These are phyloP conservation scores for Ariopsis seemanni DNA, from an alignment of 2,113 vertebrate species.

Conservation along the genomic window DNA sequence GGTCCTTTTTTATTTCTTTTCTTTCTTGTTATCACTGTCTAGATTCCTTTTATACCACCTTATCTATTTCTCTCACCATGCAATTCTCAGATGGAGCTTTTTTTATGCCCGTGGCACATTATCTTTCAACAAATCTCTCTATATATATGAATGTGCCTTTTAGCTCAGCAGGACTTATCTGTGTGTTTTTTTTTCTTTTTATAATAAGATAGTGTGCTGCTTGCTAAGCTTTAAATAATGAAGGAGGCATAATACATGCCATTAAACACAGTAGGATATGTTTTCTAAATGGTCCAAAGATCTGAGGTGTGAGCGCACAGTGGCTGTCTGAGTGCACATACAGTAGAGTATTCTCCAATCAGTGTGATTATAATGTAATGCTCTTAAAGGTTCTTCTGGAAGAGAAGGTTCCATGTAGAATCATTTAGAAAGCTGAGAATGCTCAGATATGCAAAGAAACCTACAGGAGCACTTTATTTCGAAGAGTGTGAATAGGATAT, in stretches of 20 bases:
- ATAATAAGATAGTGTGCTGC: constrained; percentile 20
- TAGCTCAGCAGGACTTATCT: constrained; percentile 20
- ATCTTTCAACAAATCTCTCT: constrained; percentile 24
- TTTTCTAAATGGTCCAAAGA: constrained; percentile 14
- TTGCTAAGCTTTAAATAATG: constrained; percentile 48
- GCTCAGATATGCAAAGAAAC: too few species aligned
- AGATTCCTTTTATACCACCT: constrained; percentile 17
- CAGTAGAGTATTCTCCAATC: not conserved
- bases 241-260: constrained; percentile 35
- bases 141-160: constrained; percentile 11
- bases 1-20: constrained; percentile 8
- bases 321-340: not conserved
- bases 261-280: constrained; percentile 43
- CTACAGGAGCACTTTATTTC: not conserved
- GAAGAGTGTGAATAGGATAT: not conserved
- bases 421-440: not conserved
- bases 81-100: constrained; percentile 27
- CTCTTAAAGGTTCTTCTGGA: not conserved
- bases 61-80: constrained; percentile 25
- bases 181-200: constrained; percentile 23
- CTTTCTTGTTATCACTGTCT: constrained; percentile 23
- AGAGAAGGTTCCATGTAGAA: not conserved
- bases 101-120: constrained; percentile 27
- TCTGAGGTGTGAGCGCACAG: constrained; percentile 25
- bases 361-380: not conserved